Conservation (phyloP, 1,140 invertebrate species). For the Papilio dardanus region DNA sequence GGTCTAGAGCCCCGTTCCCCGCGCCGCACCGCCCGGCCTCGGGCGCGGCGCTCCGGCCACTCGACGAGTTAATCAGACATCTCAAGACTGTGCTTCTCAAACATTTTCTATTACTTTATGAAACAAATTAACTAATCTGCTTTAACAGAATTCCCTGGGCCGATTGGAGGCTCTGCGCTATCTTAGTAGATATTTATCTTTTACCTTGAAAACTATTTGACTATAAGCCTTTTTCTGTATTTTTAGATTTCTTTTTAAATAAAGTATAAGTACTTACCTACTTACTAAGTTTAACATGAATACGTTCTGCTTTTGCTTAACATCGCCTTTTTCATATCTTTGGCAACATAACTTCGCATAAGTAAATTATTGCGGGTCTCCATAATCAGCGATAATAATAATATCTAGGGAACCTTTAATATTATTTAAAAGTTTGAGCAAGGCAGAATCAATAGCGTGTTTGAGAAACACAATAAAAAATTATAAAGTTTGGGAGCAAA, state of each 20-base stretch:
- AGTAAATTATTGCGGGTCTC: too few species aligned
- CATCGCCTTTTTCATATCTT: not conserved
- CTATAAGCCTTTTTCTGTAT: too few species aligned
- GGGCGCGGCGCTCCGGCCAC: conserved; percentile 42
- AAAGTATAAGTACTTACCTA: too few species aligned
- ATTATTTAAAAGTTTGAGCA: not conserved
- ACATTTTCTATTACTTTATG: conserved; percentile 39
- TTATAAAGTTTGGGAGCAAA: conserved; percentile 60
- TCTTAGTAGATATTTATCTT: not conserved
- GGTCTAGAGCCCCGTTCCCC: conserved; percentile 47
- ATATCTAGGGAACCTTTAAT: not conserved
- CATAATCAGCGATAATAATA: not conserved
- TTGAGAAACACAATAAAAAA: not conserved
- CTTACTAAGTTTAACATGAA: not conserved
- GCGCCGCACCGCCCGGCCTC: conserved; percentile 40
- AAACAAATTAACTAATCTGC: not conserved
- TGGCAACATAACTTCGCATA: too few species aligned
- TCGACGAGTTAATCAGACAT: conserved; percentile 75
- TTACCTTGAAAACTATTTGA: not conserved
- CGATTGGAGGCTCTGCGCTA: not conserved
- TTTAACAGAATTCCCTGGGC: too few species aligned
- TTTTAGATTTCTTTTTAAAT: too few species aligned
- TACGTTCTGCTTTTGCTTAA: not conserved
- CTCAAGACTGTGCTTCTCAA: conserved; percentile 54
- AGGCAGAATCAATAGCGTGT: not conserved